A percentile compares a stretch with the other conserved stretches of the same genome.
phyloP scores from a whole-genome alignment of 2,113 vertebrate genomes.

The Brachyhypopomus gauderio region DNA sequence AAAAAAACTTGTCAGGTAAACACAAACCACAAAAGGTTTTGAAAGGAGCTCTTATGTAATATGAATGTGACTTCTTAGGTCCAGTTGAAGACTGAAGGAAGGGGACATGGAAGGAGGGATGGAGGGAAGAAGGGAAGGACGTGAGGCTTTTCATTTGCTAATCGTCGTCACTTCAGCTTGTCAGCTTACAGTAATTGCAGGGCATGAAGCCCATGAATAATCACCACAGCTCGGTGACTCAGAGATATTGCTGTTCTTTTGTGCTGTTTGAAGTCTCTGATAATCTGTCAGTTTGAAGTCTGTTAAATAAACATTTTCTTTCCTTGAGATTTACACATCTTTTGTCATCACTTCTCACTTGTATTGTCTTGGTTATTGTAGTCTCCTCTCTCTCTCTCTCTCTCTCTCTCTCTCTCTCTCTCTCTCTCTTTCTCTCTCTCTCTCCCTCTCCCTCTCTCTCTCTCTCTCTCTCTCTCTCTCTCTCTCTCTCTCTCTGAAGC shows the following conservation, averaged over 20 bases:
- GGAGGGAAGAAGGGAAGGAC: constrained; percentile 21
- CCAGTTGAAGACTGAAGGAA: constrained; percentile 13
- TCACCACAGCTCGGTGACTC: constrained; percentile 21
- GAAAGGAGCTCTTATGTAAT: neutral
- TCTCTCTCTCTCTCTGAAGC: constrained; percentile 34
- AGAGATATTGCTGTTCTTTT: constrained; percentile 36
- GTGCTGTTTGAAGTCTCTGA: constrained; percentile 1
- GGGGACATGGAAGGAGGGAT: neutral
- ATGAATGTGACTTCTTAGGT: neutral
- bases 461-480: constrained; percentile 6
- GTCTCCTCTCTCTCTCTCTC: constrained; percentile 6
- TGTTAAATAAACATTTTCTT: constrained; percentile 34
- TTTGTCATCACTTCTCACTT: constrained; percentile 27
- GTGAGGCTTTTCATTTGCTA: constrained; percentile 33
- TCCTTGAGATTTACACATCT: constrained; percentile 19
- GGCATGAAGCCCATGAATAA: constrained; percentile 14
- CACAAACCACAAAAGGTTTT: no score
- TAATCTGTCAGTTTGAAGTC: constrained; percentile 24
- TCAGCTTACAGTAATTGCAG: constrained; percentile 37
- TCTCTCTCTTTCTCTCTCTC: neutral
- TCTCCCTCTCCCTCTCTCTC: constrained; percentile 7
- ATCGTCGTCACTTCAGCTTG: constrained; percentile 39
- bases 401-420: constrained; percentile 2
- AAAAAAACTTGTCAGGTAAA: no score
- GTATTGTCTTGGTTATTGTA: constrained; percentile 23